These are phyloP conservation scores for Pristionchus exspectatus DNA, from an alignment of 2,888 invertebrate species.

Conservation along the genomic window DNA sequence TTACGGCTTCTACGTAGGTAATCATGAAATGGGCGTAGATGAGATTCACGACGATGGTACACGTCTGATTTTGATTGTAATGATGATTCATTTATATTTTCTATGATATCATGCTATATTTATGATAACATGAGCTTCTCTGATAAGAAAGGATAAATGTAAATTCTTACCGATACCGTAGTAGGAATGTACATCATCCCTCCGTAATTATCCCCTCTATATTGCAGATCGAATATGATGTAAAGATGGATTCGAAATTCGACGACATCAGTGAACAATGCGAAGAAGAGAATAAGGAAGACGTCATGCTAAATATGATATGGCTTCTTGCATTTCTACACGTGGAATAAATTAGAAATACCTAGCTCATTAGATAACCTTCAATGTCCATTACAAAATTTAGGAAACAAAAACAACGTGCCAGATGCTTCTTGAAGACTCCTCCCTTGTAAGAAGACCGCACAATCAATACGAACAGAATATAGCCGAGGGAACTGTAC, in stretches of 20 bases:
- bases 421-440: background rate
- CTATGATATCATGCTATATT: no score
- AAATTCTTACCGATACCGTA: background rate
- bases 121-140: no score
- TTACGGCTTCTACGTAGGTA: background rate
- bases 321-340: background rate
- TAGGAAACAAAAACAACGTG: background rate
- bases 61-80: background rate
- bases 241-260: background rate
- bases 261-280: background rate
- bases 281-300: slow-evolving; percentile 3
- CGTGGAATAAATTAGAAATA: no score
- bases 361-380: no score
- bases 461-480: background rate
- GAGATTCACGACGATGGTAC: background rate
- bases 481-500: background rate
- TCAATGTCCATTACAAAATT: no score
- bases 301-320: slow-evolving; percentile 8
- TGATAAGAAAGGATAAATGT: background rate
- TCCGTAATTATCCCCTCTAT: background rate
- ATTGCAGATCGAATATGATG: background rate
- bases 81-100: background rate
- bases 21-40: background rate
- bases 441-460: background rate
- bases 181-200: background rate